Percentiles rank a stretch among this genome's conserved stretches.
phyloP scores from a whole-genome alignment of 2,797 vertebrate genomes.

The Arrhamphus sclerolepis region DNA sequence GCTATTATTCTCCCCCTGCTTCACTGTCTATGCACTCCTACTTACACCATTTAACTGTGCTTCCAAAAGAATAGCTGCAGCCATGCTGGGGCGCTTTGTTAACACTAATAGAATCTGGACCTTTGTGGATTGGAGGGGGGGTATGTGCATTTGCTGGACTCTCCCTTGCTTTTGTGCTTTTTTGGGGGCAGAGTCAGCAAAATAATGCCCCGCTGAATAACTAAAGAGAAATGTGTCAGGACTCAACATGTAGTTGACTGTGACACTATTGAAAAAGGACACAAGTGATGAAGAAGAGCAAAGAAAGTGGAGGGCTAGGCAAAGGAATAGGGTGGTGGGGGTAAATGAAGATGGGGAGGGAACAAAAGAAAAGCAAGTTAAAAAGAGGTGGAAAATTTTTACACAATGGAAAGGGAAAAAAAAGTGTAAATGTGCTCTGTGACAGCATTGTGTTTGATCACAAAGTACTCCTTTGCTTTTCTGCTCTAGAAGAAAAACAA shows the following conservation, averaged over 20 bases:
- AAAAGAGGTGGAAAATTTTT: slow-evolving; percentile 21
- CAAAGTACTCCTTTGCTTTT: slow-evolving; percentile 15
- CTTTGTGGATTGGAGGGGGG: slow-evolving; percentile 52
- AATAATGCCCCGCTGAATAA: slow-evolving; percentile 54
- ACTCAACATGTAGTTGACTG: slow-evolving; percentile 73
- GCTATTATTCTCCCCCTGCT: slow-evolving; percentile 73
- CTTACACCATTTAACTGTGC: slow-evolving; percentile 70
- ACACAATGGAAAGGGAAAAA: slow-evolving; percentile 4
- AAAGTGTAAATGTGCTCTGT: too few relatives aligned
- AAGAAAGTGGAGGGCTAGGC: neutral
- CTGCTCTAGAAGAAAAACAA: slow-evolving; percentile 7
- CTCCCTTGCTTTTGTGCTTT: slow-evolving; percentile 58
- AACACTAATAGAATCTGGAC: slow-evolving; percentile 85
- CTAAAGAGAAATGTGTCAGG: slow-evolving; percentile 70
- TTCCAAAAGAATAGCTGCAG: slow-evolving; percentile 60
- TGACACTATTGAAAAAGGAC: slow-evolving; percentile 73
- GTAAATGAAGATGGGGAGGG: slow-evolving; percentile 1
- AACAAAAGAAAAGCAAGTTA: slow-evolving; percentile 12
- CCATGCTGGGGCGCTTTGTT: slow-evolving; percentile 76
- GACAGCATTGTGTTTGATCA: neutral
- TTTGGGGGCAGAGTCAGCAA: slow-evolving; percentile 56
- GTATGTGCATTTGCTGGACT: slow-evolving; percentile 49
- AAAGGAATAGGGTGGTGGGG: slow-evolving; percentile 5
- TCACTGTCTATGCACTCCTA: slow-evolving; percentile 64
- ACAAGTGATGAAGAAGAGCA: slow-evolving; percentile 18